phyloP scores from a whole-genome alignment of 2,797 vertebrate species.

The Malurus splendens region DNA sequence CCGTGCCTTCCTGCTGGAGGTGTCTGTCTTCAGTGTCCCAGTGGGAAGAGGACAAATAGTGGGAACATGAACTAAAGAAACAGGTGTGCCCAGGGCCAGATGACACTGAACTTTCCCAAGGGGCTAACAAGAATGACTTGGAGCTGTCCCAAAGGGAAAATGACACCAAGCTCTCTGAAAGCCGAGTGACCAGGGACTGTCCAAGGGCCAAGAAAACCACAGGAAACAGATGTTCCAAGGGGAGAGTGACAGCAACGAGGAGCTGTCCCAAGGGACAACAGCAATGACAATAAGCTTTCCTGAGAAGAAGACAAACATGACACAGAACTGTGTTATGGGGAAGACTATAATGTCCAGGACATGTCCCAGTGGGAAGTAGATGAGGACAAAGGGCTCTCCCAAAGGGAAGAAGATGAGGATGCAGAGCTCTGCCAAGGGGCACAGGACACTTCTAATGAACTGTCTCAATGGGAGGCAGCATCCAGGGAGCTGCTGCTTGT shows the following conservation, averaged over 20 bases:
- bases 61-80: background rate
- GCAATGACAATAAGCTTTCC: background rate
- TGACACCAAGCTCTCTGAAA: background rate
- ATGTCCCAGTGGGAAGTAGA: background rate
- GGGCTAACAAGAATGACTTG: background rate
- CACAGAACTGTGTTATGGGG: background rate
- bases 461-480: fast-evolving
- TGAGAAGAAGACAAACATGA: background rate
- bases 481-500: background rate
- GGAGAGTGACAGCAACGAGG: background rate
- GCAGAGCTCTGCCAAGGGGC: background rate
- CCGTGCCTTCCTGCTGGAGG: background rate
- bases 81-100: background rate
- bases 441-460: too few species aligned
- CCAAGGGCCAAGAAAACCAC: background rate
- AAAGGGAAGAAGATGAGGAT: background rate
- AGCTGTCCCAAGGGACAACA: background rate
- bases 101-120: background rate
- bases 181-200: background rate
- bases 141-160: background rate
- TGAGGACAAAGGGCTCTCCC: background rate
- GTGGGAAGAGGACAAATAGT: background rate
- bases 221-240: background rate
- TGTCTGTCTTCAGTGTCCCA: background rate
- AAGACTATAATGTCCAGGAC: background rate